These are phyloP conservation scores for Wasmannia auropunctata DNA, from an alignment of 1,140 invertebrate genomes.

Conservation along the genomic window DNA sequence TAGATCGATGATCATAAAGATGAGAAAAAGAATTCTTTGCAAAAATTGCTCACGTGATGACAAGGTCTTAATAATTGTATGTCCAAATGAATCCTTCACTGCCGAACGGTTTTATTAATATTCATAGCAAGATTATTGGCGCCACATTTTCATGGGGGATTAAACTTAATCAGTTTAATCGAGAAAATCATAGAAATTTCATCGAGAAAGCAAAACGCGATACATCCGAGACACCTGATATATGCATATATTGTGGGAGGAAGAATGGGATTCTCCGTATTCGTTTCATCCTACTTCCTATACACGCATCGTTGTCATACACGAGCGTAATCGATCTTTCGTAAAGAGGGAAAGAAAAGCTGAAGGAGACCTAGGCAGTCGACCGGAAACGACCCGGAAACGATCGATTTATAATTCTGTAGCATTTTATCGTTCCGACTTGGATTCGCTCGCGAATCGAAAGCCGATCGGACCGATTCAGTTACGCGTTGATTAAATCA, in stretches of 20 bases:
- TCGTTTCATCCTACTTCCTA: neutral
- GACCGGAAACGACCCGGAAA: neutral
- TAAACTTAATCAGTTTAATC: neutral
- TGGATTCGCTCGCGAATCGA: neutral
- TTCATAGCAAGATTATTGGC: neutral
- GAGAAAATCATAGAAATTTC: neutral
- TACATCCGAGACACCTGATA: neutral
- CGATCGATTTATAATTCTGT: neutral
- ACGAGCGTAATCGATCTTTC: neutral
- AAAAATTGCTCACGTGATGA: neutral
- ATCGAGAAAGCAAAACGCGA: neutral
- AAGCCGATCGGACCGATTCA: neutral
- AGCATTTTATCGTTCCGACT: neutral
- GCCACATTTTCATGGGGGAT: neutral
- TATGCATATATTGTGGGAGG: neutral
- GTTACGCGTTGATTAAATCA: neutral
- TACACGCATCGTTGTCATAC: neutral
- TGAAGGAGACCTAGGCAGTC: neutral
- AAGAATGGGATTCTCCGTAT: neutral
- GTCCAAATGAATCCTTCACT: neutral
- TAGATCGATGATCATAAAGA: neutral
- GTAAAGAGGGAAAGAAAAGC: constrained; percentile 13
- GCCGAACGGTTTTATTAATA: neutral
- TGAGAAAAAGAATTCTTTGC: neutral
- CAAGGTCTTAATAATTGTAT: neutral